Evolutionary conservation across 1,140 invertebrate genomes (phyloP).

Genomic region (Magallana angulata): DNA sequence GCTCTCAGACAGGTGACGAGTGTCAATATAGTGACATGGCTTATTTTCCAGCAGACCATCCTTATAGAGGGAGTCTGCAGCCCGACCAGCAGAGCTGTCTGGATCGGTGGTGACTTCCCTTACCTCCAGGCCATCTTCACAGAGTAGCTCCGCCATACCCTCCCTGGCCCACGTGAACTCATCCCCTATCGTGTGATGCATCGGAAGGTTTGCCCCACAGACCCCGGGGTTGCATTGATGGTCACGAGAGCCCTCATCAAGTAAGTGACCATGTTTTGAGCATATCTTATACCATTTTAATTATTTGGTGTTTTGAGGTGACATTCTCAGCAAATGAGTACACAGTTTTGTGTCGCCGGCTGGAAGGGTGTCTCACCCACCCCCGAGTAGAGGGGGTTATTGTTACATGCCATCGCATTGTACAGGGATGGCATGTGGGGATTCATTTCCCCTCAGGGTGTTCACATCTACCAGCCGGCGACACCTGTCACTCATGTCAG

Average conservation of each 20-base stretch:
- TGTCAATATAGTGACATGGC: too few species aligned
- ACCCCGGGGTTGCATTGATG: neutral
- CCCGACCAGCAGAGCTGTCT: neutral
- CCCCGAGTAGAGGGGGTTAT: conserved; percentile 26
- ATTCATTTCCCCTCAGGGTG: neutral
- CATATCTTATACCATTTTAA: too few species aligned
- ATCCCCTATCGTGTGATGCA: neutral
- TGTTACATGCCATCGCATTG: conserved; percentile 41
- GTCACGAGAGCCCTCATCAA: neutral
- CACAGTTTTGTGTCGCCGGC: too few species aligned
- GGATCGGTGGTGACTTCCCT: neutral
- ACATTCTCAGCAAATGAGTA: too few species aligned
- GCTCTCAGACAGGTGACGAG: too few species aligned
- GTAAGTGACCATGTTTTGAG: neutral
- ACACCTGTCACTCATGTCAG: too few species aligned
- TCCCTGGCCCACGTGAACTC: conserved; percentile 6
- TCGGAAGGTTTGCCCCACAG: neutral
- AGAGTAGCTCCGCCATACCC: neutral
- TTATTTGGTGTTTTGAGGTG: too few species aligned
- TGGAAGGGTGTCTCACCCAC: too few species aligned
- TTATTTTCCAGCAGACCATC: too few species aligned
- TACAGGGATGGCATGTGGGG: neutral
- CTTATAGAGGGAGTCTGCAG: too few species aligned
- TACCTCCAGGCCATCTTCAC: neutral
- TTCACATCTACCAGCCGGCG: neutral